phyloP scores from a whole-genome alignment of 2,888 invertebrate species.

The Nymphalis polychloros region DNA sequence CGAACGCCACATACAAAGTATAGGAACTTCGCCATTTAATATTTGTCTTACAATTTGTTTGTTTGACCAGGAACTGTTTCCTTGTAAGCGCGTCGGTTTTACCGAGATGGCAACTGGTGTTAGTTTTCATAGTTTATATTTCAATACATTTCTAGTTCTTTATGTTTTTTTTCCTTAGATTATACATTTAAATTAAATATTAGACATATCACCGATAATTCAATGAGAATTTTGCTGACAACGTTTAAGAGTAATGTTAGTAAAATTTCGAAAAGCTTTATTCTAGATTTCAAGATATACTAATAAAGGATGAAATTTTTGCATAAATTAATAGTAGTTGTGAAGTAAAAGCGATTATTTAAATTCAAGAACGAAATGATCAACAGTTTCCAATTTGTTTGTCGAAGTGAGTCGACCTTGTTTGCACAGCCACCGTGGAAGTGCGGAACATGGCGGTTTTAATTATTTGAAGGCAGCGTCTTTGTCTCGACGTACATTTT shows the following conservation, averaged over 20 bases:
- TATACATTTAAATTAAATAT: background rate
- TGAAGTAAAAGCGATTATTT: background rate
- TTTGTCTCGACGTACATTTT: slow-evolving; percentile 22
- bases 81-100: slow-evolving; percentile 59
- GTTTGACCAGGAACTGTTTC: slow-evolving; percentile 74
- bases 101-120: slow-evolving; percentile 43
- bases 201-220: background rate
- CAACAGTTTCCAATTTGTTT: slow-evolving; percentile 43
- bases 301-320: background rate
- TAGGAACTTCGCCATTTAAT: slow-evolving; percentile 62
- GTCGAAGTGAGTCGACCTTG: slow-evolving; percentile 57
- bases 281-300: background rate
- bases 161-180: background rate
- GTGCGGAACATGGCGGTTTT: slow-evolving; percentile 69
- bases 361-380: slow-evolving; percentile 9
- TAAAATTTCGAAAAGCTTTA: background rate
- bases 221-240: background rate
- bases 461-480: slow-evolving; percentile 54
- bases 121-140: slow-evolving; percentile 43
- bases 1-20: slow-evolving; percentile 60
- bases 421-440: slow-evolving; percentile 52
- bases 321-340: background rate
- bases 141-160: slow-evolving; percentile 35
- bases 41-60: slow-evolving; percentile 76
- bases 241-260: background rate